phyloP scores from a whole-genome alignment of 2,113 vertebrate genomes.

The Microcebus lehilahytsara region DNA sequence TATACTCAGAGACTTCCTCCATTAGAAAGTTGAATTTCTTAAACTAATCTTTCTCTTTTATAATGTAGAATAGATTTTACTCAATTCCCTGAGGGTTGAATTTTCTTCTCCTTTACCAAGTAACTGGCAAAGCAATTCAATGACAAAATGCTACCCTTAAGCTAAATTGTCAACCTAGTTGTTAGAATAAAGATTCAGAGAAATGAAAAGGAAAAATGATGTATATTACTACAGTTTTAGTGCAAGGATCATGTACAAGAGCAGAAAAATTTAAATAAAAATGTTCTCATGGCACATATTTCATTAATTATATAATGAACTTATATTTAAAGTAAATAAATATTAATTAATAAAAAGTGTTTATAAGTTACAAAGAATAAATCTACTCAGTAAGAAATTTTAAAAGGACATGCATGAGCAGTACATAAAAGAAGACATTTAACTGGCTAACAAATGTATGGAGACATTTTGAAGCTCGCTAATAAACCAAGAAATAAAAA shows the following conservation, averaged over 20 bases:
- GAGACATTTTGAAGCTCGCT: not conserved
- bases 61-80: not conserved
- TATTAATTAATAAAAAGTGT: not conserved
- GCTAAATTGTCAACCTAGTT: constrained; percentile 11
- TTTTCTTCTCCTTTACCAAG: not conserved
- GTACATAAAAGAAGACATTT: not conserved
- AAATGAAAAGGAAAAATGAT: constrained; percentile 34
- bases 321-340: not conserved
- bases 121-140: constrained; percentile 34
- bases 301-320: not conserved
- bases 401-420: not conserved
- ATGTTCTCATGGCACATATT: not conserved
- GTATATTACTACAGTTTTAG: not conserved
- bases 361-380: not conserved
- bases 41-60: not conserved
- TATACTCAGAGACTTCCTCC: not conserved
- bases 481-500: constrained; percentile 32
- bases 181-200: not conserved
- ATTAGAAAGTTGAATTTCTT: not conserved
- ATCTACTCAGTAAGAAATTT: not conserved
- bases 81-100: not conserved
- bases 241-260: not conserved
- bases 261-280: constrained; percentile 9
- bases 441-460: not conserved
- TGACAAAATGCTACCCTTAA: constrained; percentile 38